Conservation (phyloP, 2,113 vertebrate genomes). For the Melanostigma gelatinosum region DNA sequence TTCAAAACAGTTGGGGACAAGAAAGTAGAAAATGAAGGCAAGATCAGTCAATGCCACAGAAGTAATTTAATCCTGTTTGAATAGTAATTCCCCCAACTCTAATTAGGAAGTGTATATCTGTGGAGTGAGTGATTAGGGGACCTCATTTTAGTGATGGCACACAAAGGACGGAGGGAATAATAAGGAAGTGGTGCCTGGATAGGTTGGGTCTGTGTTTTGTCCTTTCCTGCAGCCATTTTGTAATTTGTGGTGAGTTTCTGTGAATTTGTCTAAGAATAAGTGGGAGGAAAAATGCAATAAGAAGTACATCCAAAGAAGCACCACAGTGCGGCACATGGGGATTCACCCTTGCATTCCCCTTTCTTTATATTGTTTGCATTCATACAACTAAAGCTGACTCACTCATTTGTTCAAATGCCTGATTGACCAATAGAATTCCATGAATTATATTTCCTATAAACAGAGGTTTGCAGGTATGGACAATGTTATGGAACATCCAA, state of each 20-base stretch:
- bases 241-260: neutral
- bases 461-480: neutral
- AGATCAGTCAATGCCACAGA: constrained; percentile 66
- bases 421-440: neutral
- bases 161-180: constrained; percentile 25
- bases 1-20: constrained; percentile 46
- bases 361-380: neutral
- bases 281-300: constrained; percentile 2
- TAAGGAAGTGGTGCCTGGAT: constrained; percentile 4
- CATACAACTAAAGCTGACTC: neutral
- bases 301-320: neutral
- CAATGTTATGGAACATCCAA: neutral
- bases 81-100: constrained; percentile 65
- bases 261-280: neutral
- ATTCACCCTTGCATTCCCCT: neutral
- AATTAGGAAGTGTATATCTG: constrained; percentile 64
- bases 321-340: neutral
- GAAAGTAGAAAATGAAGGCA: constrained; percentile 58
- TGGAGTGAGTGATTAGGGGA: constrained; percentile 66
- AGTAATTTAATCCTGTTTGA: constrained; percentile 70
- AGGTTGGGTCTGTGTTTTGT: neutral
- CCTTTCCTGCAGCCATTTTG: neutral
- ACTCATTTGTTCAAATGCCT: neutral
- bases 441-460: neutral
- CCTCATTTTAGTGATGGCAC: constrained; percentile 63